Evolutionary conservation across 2,797 vertebrate genomes (phyloP), one percentile per base, ranked within the genome.

Genomic region (Sebastes dallii): DNA sequence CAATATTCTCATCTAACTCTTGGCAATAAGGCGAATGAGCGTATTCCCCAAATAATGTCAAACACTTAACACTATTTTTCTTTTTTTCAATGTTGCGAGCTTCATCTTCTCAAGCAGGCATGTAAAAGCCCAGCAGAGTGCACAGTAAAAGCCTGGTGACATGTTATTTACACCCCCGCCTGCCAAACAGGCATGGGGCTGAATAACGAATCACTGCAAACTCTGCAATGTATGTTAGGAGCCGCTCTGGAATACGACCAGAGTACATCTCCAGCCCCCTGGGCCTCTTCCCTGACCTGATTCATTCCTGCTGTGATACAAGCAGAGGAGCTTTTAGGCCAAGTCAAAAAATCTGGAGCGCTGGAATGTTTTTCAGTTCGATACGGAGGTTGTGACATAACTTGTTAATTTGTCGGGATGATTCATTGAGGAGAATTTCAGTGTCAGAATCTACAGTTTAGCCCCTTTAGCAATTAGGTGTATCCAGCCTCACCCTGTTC

Each of bases 251-350:
- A 86, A 83, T 77, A 76, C 12, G 25, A 86, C 76, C 72, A 55
- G 75, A 77, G 78, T 80, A 77, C 60, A 85, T 90, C 86, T 85
- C 68, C 66, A 86, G 70, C 74, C 74, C 81, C 74, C 80, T 18
- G 84, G 78, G 88, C 84, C 89, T 88, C 86, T 75, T 80, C 56
- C 72, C 84, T 82, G 86, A 87, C 88, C 84, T 84, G 81, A 89
- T 84, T 89, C 78, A 87, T 77, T 91, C 84, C 90, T 87, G 81
- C 83, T 88, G 87, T 46, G 83, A 88, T 74, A 62, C 72, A 81
- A 88, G 16, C 16, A 66, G 74, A 83, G 70, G 67, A 82, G 84
- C 84, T 91, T 52, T 52, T 68, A 76, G 72, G 70, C 72, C 60
- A 80, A 88, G 85, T 85, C 71, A 16, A 55, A 32, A 82, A 69